A percentile compares a stretch with the other conserved stretches of the same genome.
Conservation (phyloP, 2,113 vertebrate species). For the Noctilio leporinus region DNA sequence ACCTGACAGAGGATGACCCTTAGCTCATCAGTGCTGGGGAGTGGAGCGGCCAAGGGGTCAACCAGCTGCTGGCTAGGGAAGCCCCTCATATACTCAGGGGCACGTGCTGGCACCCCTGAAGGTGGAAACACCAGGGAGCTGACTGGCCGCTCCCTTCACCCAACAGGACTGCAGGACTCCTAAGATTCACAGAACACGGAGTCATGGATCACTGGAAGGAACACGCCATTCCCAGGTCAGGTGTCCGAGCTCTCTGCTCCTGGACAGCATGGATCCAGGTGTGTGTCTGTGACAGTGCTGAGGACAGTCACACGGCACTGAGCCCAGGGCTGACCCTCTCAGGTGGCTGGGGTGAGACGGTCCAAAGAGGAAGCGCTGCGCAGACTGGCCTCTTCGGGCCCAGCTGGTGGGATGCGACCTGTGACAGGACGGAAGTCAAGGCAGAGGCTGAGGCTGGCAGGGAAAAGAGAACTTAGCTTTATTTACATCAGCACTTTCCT, state of each 20-base stretch:
- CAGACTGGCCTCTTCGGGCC: too few relatives aligned
- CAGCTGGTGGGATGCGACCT: neutral
- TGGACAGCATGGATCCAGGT: neutral
- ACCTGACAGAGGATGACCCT: neutral
- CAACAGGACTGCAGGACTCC: neutral
- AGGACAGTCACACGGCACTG: too few relatives aligned
- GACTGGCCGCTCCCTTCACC: neutral
- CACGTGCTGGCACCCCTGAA: fast-evolving
- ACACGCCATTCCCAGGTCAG: fast-evolving
- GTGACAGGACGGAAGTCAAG: neutral
- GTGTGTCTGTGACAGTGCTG: too few relatives aligned
- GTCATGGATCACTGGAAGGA: neutral
- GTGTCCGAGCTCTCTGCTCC: neutral
- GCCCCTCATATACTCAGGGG: neutral
- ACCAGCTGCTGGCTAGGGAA: neutral
- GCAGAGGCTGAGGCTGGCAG: neutral
- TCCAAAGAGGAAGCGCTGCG: neutral
- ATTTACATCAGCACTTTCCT: neutral
- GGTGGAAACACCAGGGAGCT: neutral
- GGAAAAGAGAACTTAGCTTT: slow-evolving; percentile 21
- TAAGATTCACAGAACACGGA: neutral
- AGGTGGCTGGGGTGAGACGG: neutral
- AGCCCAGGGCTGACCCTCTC: fast-evolving
- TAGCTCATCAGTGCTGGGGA: neutral
- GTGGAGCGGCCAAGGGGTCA: neutral